These are phyloP conservation scores for Penaeus chinensis DNA, from an alignment of 1,140 invertebrate genomes.

Conservation along the genomic window DNA sequence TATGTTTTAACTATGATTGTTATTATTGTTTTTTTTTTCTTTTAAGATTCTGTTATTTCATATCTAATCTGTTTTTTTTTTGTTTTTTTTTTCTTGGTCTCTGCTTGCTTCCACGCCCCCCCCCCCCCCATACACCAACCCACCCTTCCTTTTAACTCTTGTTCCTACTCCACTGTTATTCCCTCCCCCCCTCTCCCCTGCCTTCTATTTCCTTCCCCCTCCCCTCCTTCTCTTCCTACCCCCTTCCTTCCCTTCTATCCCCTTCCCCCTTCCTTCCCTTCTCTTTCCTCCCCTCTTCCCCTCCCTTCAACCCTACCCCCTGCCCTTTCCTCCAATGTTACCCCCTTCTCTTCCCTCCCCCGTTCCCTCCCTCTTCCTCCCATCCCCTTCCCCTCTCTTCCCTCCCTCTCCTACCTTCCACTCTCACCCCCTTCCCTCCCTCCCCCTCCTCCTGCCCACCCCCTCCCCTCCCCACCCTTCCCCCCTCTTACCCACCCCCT, in stretches of 20 bases:
- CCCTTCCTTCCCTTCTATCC: neutral
- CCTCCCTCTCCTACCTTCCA: neutral
- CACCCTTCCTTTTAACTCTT: neutral
- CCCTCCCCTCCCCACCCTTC: no score
- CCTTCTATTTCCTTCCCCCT: neutral
- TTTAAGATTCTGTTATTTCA: no score
- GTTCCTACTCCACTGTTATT: neutral
- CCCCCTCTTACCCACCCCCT: neutral
- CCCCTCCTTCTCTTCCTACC: neutral
- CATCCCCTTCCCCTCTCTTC: neutral
- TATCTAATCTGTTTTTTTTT: no score
- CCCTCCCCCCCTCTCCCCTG: neutral
- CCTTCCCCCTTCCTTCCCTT: slow-evolving; percentile 6
- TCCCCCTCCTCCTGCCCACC: neutral
- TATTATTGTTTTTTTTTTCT: no score
- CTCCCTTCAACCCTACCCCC: neutral
- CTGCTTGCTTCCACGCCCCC: neutral
- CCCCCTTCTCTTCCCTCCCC: neutral
- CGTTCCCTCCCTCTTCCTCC: neutral
- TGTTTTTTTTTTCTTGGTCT: no score
- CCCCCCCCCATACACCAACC: neutral
- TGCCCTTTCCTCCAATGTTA: neutral
- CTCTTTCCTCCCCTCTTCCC: no score
- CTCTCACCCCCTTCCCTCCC: neutral
- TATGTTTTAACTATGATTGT: no score